These are phyloP conservation scores for Trachelus tabidus DNA, from an alignment of 2,888 invertebrate species.

Conservation along the genomic window DNA sequence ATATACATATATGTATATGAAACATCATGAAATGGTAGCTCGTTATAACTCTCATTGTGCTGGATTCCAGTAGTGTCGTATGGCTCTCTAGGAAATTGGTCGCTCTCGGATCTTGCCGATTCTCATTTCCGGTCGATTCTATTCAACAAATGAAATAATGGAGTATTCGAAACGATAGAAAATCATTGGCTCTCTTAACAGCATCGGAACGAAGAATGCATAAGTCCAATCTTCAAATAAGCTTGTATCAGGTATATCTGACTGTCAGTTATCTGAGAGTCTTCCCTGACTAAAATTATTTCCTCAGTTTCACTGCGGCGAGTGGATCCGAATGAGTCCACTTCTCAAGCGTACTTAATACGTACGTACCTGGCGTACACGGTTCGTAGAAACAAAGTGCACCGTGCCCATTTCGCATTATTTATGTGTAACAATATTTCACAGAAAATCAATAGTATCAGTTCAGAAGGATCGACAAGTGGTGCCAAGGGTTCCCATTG, in stretches of 20 bases:
- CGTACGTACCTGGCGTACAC: background rate
- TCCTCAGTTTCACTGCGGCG: background rate
- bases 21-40: background rate
- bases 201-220: background rate
- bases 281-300: background rate
- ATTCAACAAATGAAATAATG: background rate
- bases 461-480: background rate
- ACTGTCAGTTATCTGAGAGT: background rate
- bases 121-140: background rate
- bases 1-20: background rate
- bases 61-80: background rate
- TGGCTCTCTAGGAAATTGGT: background rate
- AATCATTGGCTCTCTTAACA: background rate
- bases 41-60: background rate
- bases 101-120: background rate
- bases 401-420: background rate
- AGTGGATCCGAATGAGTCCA: background rate
- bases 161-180: background rate
- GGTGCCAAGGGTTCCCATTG: background rate
- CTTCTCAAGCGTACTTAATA: background rate
- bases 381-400: background rate
- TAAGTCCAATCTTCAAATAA: background rate
- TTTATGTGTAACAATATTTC: background rate
- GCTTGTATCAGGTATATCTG: background rate
- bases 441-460: background rate